Base-by-base conservation (phyloP, 2,113 vertebrate genomes). In the Indicator maculatus region DNA sequence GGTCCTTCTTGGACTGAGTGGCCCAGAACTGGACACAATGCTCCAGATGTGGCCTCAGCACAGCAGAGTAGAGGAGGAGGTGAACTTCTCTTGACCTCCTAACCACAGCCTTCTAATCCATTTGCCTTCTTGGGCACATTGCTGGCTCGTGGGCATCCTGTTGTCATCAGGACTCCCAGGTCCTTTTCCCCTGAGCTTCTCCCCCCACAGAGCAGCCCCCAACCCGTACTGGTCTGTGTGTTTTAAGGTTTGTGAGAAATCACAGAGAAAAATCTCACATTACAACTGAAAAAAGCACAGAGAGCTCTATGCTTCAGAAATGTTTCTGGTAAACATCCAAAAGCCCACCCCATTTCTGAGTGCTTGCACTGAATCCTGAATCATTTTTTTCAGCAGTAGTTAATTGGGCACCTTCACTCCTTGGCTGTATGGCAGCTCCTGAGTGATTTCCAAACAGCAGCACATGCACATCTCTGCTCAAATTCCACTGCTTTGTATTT, bases 401-500 rank as follows among this genome's bases (percentile, higher is more conserved):
- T 95, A 96, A 92, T 86, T 89, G 88, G 65, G 59, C 76, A 92
- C 70, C 56, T 91, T 87, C 60, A 59, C 81, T 93, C 17, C 71
- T 45, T n/a, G 70, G 61, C 47, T 96, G 11, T 21, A 53, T 88
- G 55, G 66, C 79, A 67, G 30, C 45, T 89, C 33, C 63, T 83
- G 74, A 94, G 41, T 52, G 93, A 75, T 83, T 95, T 94, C 66
- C 21, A 89, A 94, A 91, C 69, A 93, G 60, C 50, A 85, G 36
- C 71, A 92, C 38, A 91, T 91, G 41, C 41, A 92, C 1, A 64
- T 83, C 79, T 90, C 30, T 83, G 83, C 30, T 93, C 93, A 93
- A 94, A 89, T 79, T 95, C 83, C 47, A 82, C 31, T 63, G 36
- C 89, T 96, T 94, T 97, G 90, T 93, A 89, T 97, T 87, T 86